A percentile compares a stretch with the other conserved stretches of the same genome.
These are phyloP conservation scores for Sinohyriopsis cumingii DNA, from an alignment of 2,888 invertebrate species.

Conservation along the genomic window DNA sequence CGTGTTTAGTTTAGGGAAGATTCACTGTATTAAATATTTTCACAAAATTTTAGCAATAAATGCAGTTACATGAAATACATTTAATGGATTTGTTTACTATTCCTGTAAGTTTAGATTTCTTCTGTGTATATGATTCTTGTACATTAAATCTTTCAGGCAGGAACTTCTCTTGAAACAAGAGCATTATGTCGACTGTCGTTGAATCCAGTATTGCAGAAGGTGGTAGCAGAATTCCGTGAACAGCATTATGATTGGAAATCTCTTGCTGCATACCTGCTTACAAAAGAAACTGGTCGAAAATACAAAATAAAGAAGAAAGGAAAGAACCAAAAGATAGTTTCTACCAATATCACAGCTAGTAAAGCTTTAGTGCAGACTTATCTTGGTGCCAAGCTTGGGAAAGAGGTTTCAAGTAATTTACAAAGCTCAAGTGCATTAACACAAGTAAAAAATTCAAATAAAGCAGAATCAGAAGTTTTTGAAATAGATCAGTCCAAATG, in stretches of 20 bases:
- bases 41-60: no score
- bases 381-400: conserved; percentile 19
- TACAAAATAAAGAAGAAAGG: conserved; percentile 36
- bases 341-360: conserved; percentile 23
- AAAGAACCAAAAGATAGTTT: background rate
- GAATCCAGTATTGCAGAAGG: conserved; percentile 24
- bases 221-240: conserved; percentile 38
- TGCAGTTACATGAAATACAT: no score
- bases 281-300: conserved; percentile 52
- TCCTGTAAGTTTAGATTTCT: no score
- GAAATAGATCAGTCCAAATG: no score
- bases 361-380: conserved; percentile 23
- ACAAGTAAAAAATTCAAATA: no score
- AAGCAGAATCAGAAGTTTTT: no score
- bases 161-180: conserved; percentile 18
- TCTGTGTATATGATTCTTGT: no score
- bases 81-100: no score
- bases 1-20: no score
- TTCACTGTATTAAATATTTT: no score
- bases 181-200: conserved; percentile 38
- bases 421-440: no score
- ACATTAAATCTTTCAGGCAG: no score
- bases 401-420: conserved; percentile 2
- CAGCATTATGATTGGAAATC: conserved; percentile 53
- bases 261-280: conserved; percentile 44